A percentile compares a stretch with the other conserved stretches of the same genome.
Conservation (phyloP, 2,888 invertebrate species). For the Spodoptera exigua region DNA sequence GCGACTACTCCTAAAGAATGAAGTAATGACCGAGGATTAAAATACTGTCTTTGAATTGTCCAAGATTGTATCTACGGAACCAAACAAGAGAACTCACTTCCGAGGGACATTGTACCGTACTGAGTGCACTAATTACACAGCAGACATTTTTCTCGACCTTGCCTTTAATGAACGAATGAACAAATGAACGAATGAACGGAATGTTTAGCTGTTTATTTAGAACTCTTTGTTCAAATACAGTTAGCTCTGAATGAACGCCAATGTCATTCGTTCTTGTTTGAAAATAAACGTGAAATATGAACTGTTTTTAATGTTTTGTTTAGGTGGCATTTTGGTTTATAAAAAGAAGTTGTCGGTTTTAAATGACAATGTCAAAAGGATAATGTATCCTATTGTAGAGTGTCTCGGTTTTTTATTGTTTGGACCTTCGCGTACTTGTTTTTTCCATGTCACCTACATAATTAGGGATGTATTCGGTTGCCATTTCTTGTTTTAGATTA, state of each 20-base stretch:
- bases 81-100: constrained; percentile 30
- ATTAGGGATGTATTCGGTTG: too few relatives aligned
- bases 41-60: constrained; percentile 14
- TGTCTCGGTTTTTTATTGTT: constrained; percentile 10
- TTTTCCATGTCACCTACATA: neutral
- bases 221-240: constrained; percentile 54
- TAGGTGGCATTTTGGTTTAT: constrained; percentile 30
- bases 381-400: constrained; percentile 29
- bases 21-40: constrained; percentile 5
- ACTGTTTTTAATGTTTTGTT: constrained; percentile 45
- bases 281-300: constrained; percentile 51
- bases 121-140: constrained; percentile 48
- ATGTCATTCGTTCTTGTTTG: constrained; percentile 46
- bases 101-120: constrained; percentile 33
- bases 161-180: constrained; percentile 55
- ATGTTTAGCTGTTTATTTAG: constrained; percentile 54
- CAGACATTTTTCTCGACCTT: constrained; percentile 51
- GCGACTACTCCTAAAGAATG: constrained; percentile 12
- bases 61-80: constrained; percentile 30
- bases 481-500: too few relatives aligned
- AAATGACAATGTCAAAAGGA: constrained; percentile 34
- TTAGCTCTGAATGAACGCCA: constrained; percentile 48
- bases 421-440: constrained; percentile 5
- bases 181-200: constrained; percentile 50
- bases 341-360: constrained; percentile 26